Evolutionary conservation across 2,888 invertebrate species (phyloP).

Genomic region (Microplitis manilae): DNA sequence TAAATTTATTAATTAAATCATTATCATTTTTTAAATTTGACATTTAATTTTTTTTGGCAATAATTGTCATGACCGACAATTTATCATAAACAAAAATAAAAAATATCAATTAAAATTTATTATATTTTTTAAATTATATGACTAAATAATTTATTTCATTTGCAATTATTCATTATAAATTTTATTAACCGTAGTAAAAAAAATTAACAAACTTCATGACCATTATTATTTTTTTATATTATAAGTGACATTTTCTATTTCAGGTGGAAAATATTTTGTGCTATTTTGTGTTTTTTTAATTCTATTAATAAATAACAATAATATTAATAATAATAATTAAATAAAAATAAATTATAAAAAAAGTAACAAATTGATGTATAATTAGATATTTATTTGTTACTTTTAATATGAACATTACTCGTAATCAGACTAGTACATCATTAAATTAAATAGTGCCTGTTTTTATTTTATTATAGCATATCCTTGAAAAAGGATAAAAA

Average conservation of each 20-base stretch:
- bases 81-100: background rate
- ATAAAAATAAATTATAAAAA: background rate
- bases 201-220: background rate
- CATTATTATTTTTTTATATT: constrained; percentile 9
- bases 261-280: background rate
- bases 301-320: background rate
- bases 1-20: background rate
- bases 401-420: constrained; percentile 50
- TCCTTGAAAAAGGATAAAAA: background rate
- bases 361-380: background rate
- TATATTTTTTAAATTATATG: too few relatives aligned
- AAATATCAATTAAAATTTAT: too few relatives aligned
- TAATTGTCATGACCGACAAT: background rate
- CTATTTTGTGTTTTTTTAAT: background rate
- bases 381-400: constrained; percentile 2
- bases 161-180: background rate
- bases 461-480: constrained; percentile 46
- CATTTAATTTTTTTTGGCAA: background rate
- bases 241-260: background rate
- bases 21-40: background rate
- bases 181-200: background rate
- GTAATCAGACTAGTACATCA: constrained; percentile 63
- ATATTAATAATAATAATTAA: background rate
- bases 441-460: constrained; percentile 46
- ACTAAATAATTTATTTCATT: background rate